These are phyloP conservation scores for Dendrophyllia cribrosa DNA, from an alignment of 64 coral and sea anemone genomes.

Conservation along the genomic window DNA sequence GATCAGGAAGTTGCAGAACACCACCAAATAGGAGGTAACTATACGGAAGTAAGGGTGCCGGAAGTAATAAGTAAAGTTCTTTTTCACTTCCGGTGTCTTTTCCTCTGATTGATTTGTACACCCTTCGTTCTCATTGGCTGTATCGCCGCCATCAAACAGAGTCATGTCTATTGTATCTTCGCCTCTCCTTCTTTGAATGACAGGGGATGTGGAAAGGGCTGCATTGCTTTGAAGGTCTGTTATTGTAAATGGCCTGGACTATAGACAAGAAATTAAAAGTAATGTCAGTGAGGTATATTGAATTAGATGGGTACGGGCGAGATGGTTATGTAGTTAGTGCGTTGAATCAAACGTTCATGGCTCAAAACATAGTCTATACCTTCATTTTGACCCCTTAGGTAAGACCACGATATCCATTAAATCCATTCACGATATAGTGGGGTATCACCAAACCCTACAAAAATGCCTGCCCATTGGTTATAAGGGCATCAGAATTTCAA, in stretches of 20 bases:
- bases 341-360: too few species aligned
- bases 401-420: too few species aligned
- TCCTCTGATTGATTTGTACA: neutral
- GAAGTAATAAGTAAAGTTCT: conserved; percentile 77
- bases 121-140: conserved; percentile 22
- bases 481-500: too few species aligned
- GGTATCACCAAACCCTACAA: too few species aligned
- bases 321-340: too few species aligned
- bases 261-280: neutral
- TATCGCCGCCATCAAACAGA: conserved; percentile 39
- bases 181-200: neutral
- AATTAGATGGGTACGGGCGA: neutral
- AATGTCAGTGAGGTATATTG: neutral
- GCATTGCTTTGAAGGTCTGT: neutral
- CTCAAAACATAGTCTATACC: too few species aligned
- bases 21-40: conserved; percentile 80
- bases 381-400: too few species aligned
- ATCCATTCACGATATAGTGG: too few species aligned
- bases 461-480: too few species aligned
- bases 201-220: neutral
- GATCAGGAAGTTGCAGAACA: conserved; percentile 94
- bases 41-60: conserved; percentile 88
- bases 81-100: conserved; percentile 6
- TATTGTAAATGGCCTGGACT: conserved; percentile 6
- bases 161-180: conserved; percentile 38